Evolutionary conservation across 2,797 vertebrate genomes (phyloP), one percentile per base, ranked within the genome.

Genomic region (Arnoldichthys spilopterus): DNA sequence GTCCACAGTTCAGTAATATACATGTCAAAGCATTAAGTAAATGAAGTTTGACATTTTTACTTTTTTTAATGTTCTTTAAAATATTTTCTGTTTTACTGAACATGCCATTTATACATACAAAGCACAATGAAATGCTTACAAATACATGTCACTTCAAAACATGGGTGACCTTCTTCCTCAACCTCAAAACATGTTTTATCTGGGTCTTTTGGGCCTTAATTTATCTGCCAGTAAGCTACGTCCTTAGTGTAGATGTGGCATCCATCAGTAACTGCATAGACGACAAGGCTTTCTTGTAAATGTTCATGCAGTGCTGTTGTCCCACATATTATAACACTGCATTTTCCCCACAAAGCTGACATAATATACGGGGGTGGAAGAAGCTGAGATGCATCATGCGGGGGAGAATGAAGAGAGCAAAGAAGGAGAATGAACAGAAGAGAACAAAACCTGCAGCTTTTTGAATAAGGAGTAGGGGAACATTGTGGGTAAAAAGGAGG

Each of bases 311-410:
- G 28, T 51, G 37, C 40, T 74, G 34, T 49, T 63, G 58, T 51
- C 18, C 40, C 20, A 34, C 43, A 63, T 63, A 74, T 7, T 64
- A 28, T 34, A 51, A 53, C 16, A 3, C 43, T 16, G 58, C 20
- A 34, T 61, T 58, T 63, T 40, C 68, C 49, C 69, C 69, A 56
- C 49, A 30, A 54, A 71, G 47, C n/a, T 72, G 69, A 72, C 69
- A 72, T 37, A 56, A 74, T 43, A 64, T 72, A 74, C 32, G 66
- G 37, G 49, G 72, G 64, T 47, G 69, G 62, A 61, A 32, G 22
- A 64, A 74, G 40, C 24, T 15, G 32, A 63, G 54, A 40, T 22
- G 43, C 51, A 72, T 37, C 13, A 24, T 72, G 30, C 69, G 51
- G 69, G 69, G 69, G 69, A 40, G 24, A 70, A 37, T 16, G 15